phyloP scores from a whole-genome alignment of 53 echinoderm and acorn worm genomes.

The Paracentrotus lividus region DNA sequence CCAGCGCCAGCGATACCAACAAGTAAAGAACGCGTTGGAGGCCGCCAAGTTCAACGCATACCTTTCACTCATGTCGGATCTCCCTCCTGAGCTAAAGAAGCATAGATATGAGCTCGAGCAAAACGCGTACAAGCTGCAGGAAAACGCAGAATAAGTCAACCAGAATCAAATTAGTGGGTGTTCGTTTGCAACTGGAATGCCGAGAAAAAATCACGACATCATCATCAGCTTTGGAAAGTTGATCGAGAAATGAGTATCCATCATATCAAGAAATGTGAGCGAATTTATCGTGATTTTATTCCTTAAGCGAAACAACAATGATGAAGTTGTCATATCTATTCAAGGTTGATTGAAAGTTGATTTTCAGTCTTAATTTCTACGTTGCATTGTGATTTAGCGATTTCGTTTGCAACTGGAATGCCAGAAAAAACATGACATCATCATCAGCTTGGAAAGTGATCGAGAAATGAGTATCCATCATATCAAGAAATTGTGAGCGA shows the following conservation, averaged over 20 bases:
- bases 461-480: too few relatives aligned
- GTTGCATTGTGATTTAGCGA: too few relatives aligned
- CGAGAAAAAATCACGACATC: neutral
- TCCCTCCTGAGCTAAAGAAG: neutral
- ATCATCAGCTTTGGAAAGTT: neutral
- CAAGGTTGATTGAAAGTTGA: neutral
- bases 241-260: neutral
- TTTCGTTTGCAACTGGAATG: too few relatives aligned
- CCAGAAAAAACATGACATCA: too few relatives aligned
- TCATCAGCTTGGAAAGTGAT: too few relatives aligned
- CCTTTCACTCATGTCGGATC: neutral
- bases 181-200: neutral
- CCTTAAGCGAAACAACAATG: neutral
- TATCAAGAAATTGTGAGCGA: too few relatives aligned
- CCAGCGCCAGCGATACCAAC: neutral
- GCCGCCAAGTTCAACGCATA: neutral
- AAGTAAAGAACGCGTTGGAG: constrained; percentile 20
- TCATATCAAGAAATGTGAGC: neutral
- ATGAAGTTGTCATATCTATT: neutral
- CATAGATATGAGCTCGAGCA: neutral
- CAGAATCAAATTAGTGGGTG: neutral
- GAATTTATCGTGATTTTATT: neutral
- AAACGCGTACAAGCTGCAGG: neutral
- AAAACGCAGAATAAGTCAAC: constrained; percentile 14
- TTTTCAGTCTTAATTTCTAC: neutral